These are phyloP conservation scores for Hypotaenidia okinawae DNA, from an alignment of 2,797 vertebrate genomes.

Conservation along the genomic window DNA sequence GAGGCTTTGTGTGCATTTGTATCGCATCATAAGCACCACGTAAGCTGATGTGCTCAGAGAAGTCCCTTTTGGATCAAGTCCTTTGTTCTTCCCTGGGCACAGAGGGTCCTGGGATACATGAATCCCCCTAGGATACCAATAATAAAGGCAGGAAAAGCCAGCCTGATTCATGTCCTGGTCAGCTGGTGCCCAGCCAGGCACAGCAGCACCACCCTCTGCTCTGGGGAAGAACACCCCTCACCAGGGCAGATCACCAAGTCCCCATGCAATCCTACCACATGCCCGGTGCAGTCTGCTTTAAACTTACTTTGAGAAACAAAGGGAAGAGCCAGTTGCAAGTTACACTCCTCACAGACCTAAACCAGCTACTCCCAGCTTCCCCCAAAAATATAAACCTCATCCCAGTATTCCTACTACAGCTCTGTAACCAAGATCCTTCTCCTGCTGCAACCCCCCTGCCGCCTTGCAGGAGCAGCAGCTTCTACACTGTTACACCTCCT, in stretches of 20 bases:
- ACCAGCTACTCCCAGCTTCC: background rate
- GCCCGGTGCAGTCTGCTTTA: background rate
- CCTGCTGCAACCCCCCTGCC: fast-evolving
- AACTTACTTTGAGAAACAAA: background rate
- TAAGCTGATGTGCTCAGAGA: background rate
- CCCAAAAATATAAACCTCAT: background rate
- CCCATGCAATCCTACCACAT: fast-evolving
- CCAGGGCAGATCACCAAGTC: background rate
- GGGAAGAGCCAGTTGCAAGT: background rate
- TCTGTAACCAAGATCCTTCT: background rate
- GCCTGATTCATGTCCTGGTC: fast-evolving
- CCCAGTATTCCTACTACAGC: background rate
- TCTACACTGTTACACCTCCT: background rate
- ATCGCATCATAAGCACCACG: background rate
- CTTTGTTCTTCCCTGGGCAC: background rate
- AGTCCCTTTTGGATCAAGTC: background rate
- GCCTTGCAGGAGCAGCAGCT: background rate
- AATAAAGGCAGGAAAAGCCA: background rate
- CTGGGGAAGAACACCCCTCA: background rate
- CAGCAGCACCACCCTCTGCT: fast-evolving
- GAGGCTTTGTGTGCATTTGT: background rate
- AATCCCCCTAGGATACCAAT: background rate
- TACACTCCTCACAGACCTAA: background rate
- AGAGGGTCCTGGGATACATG: background rate
- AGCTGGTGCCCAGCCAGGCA: fast-evolving